phyloP scores from a whole-genome alignment of 2,113 vertebrate species.

The Hyla sarda region DNA sequence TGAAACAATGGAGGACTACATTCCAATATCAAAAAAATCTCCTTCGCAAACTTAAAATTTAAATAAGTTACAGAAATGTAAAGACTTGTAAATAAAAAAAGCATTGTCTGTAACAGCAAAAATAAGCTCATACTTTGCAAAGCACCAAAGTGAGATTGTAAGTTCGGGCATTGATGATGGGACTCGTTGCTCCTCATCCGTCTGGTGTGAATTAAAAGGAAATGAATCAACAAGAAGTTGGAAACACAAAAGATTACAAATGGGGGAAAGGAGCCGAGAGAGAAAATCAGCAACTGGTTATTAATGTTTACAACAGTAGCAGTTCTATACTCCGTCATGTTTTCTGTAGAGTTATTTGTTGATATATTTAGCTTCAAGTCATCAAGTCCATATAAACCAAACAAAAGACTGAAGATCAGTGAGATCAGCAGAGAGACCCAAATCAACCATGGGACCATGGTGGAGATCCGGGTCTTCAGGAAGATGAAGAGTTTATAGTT shows the following conservation, averaged over 20 bases:
- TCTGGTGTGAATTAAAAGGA: neutral
- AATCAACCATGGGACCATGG: neutral
- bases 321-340: neutral
- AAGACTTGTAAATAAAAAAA: neutral
- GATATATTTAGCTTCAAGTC: neutral
- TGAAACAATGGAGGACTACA: neutral
- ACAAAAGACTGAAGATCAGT: neutral
- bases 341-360: neutral
- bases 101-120: neutral
- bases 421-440: neutral
- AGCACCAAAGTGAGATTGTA: neutral
- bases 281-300: no score
- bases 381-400: neutral
- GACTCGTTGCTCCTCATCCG: neutral
- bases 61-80: neutral
- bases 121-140: neutral
- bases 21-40: neutral
- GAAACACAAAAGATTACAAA: slow-evolving; percentile 2
- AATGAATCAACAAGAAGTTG: neutral
- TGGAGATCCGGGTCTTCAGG: neutral
- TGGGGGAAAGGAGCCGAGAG: neutral
- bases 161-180: neutral
- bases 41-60: rapidly evolving
- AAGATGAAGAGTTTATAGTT: neutral
- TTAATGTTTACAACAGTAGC: neutral